These are phyloP conservation scores for Entosphenus tridentatus DNA, from an alignment of 2,113 vertebrate genomes.

Conservation along the genomic window DNA sequence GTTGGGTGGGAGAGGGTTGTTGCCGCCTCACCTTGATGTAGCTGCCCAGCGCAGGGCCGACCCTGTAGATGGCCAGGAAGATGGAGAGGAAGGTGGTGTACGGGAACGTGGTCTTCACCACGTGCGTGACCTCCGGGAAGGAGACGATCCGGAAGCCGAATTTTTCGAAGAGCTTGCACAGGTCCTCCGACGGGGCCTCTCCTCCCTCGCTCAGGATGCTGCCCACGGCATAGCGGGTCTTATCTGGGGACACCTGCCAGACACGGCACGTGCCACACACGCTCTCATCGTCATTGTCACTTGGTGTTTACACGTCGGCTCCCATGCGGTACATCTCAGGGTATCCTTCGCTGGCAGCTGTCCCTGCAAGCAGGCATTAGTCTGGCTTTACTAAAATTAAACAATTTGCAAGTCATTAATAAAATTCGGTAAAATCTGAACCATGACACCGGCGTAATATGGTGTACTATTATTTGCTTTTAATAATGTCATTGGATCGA, in stretches of 20 bases:
- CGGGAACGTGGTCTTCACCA: conserved; percentile 49
- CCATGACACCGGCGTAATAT: too few relatives aligned
- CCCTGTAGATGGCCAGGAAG: conserved; percentile 34
- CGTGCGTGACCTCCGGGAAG: conserved; percentile 59
- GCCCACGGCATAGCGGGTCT: conserved; percentile 47
- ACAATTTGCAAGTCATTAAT: too few relatives aligned
- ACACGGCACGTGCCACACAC: not conserved
- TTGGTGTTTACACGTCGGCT: too few relatives aligned
- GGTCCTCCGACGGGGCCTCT: conserved; percentile 27
- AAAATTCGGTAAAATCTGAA: too few relatives aligned
- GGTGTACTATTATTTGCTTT: too few relatives aligned
- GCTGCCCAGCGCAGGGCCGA: conserved; percentile 39
- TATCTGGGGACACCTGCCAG: conserved; percentile 31
- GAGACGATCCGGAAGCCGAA: conserved; percentile 59
- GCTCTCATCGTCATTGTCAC: too few relatives aligned
- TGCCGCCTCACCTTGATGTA: conserved; percentile 52
- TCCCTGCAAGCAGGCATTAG: too few relatives aligned
- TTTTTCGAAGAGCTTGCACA: conserved; percentile 42
- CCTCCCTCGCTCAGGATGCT: conserved; percentile 63
- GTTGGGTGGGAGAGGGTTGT: too few relatives aligned
- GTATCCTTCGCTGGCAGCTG: too few relatives aligned
- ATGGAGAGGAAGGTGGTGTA: conserved; percentile 40
- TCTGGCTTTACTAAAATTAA: too few relatives aligned
- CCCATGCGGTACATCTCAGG: too few relatives aligned
- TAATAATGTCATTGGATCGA: too few relatives aligned